Evolutionary conservation across 2,797 vertebrate species (phyloP), one percentile per base, ranked within the genome.

Genomic region (Bovichtus diacanthus): DNA sequence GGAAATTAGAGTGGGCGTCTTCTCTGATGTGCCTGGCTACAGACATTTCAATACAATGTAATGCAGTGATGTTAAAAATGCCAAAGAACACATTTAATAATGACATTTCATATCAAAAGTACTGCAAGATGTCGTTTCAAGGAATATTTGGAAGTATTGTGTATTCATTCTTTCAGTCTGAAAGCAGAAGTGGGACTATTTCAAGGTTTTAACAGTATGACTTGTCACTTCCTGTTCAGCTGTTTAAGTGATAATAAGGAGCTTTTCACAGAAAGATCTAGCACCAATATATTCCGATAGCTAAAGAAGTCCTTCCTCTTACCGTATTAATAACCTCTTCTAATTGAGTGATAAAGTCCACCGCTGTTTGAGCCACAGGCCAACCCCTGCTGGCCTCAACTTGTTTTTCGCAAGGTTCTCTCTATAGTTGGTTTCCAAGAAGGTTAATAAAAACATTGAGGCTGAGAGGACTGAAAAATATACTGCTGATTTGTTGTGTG

Each of bases 191-290:
- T 88, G 34, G 21, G 43, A 84, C 86, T 87, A 82, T 91, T 92
- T 92, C 81, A 90, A 87, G 87, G 83, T 84, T 91, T 85, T 87
- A 61, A 76, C 68, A 51, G 73, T 72, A 86, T 89, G 90, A 87
- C 90, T 88, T 88, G 87, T 90, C 81, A 91, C 84, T 94, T 96
- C 95, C 95, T 95, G 94, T 95, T 94, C 93, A 94, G 91, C 92
- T 95, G 91, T 88, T 87, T 76, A 85, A 84, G 86, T 78, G 81
- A 82, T 78, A 76, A 66, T 84, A 72, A 78, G 90, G 83, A 84
- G 74, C 65, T 88, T 89, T 84, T 88, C 84, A 41, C 89, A 90
- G 91, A 89, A 92, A 85, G 82, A 80, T 84, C 64, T 47, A 83
- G 53, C 81, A 80, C 75, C 87, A 87, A 80, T 80, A 74, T 86